Evolutionary conservation across 2,888 invertebrate species (phyloP), one percentile per base, ranked within the genome.

Genomic region (Drosophila parthenogenetica): DNA sequence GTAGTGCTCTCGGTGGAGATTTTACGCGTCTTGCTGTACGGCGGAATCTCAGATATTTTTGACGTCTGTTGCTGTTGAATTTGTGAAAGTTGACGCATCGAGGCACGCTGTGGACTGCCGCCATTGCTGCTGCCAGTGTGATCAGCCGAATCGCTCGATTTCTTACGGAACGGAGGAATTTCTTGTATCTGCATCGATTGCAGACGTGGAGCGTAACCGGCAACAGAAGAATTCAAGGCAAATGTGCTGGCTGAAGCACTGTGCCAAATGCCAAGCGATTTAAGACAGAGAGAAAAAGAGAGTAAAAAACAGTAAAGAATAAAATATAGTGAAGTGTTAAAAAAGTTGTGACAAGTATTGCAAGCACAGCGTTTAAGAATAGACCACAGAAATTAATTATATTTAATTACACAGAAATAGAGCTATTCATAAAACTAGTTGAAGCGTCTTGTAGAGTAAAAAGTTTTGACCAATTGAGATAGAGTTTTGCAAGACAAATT

Each of bases 11-110:
- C 94, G 61, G 93, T 93, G n/a, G 94, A 94, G 79, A 90, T 85
- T 87, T 94, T 94, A 75, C 93, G 92, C 17, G 93, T 92, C 81
- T 93, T 93, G 85, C 92, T 93, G 88, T 93, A 94, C 19, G 94
- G 94, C 59, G 94, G 94, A 82, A 91, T 91, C 80, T 93, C 93
- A 71, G 93, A 90, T 69, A 94, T 93, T 90, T 91, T 90, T 11
- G 69, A 11, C 1, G 60, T 3, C 54, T 69, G 76, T 19, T 72
- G 69, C n/a, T 77, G 67, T 10, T 77, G 79, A 13, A 60, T 62
- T 67, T 89, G 75, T 81, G 77, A 67, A 49, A 76, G 62, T 40
- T 74, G 81, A 7, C 81, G 77, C 73, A 76, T 71, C 5, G 83
- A 63, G 45, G 72, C 68, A 25, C 89, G 87, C 45, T 89, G 91